Evolutionary conservation across 2,113 vertebrate genomes (phyloP), one percentile per base, ranked within the genome.

Genomic region (Pseudolaguvia tuberculata): DNA sequence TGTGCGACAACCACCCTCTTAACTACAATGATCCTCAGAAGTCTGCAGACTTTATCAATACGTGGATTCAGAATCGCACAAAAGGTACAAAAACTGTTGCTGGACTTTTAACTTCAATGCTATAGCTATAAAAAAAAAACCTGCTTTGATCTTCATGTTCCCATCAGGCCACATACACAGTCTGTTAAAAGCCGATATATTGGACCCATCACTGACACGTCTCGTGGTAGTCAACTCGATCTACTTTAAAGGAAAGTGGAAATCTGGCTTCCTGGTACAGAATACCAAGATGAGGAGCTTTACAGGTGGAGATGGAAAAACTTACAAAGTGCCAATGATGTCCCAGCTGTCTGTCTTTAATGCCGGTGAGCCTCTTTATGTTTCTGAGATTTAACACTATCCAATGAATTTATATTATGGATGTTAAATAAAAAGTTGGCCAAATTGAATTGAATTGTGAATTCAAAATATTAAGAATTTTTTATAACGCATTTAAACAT

Each of bases 211-310:
- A 21, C 70, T 95, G 77, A 95, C 94, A 72, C 92, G 91, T 5
- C 84, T 99, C 77, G 92, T 98, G 6, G 83, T 91, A 4, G 89
- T 96, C 67, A 97, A 96, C 47, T 91, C 95, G 0, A 91, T 99
- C 61, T 99, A 94, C 84, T 99, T 99, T 84, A 98, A 98, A 87
- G 96, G 95, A 35, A 81, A 94, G 13, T 99, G 96, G 96, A 95
- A 94, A 79, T 97, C 95, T 0, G 88, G 94, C 48, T 99, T 99
- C 84, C 92, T 89, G 72, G 90, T 92, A 0, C 91, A 94, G 85
- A 94, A 92, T 84, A 99, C 96, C 13, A 96, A 96, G 88, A 92
- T 93, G 42, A 91, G 92, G 1, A 87, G 88, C 0, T 99, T 98
- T 56, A 86, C 87, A 47, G 87, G 83, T 4, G 91, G 90, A 1